phyloP scores from a whole-genome alignment of 2,888 invertebrate species.

The Notocelia uddmanniana region DNA sequence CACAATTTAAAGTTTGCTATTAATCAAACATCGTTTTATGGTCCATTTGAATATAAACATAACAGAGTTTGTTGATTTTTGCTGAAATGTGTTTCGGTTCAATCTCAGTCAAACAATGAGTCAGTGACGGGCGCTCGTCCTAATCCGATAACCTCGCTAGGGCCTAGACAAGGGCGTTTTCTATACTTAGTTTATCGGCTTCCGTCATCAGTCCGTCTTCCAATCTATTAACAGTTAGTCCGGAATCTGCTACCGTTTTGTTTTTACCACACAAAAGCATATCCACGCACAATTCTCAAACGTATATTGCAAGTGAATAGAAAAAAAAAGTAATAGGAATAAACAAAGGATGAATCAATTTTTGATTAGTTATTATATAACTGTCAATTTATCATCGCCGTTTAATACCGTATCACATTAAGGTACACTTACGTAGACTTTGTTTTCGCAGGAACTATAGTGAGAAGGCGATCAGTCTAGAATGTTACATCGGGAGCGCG shows the following conservation, averaged over 20 bases:
- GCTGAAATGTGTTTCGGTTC: slow-evolving; percentile 56
- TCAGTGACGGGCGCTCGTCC: slow-evolving; percentile 40
- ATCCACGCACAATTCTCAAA: background rate
- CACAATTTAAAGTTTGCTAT: slow-evolving; percentile 42
- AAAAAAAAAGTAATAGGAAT: too few relatives aligned
- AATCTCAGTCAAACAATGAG: slow-evolving; percentile 42
- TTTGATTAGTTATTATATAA: too few relatives aligned
- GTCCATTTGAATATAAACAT: slow-evolving; percentile 54
- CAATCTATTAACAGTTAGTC: slow-evolving; percentile 18
- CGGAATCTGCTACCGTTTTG: slow-evolving; percentile 16
- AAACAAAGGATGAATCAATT: too few relatives aligned
- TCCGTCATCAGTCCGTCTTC: slow-evolving; percentile 30
- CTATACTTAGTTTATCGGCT: slow-evolving; percentile 37
- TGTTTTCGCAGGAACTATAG: background rate
- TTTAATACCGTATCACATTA: background rate
- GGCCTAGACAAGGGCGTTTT: slow-evolving; percentile 41
- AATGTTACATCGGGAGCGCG: slow-evolving; percentile 19
- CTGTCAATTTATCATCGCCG: too few relatives aligned
- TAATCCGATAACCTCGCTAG: slow-evolving; percentile 45
- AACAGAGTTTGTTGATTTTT: slow-evolving; percentile 60
- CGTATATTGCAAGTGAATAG: background rate
- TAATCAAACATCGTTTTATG: slow-evolving; percentile 42
- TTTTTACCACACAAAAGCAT: background rate
- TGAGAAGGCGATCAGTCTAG: slow-evolving; percentile 10
- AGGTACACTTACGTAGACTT: background rate